Conservation (phyloP, 2,888 invertebrate species). For the Zelleria hepariella region DNA sequence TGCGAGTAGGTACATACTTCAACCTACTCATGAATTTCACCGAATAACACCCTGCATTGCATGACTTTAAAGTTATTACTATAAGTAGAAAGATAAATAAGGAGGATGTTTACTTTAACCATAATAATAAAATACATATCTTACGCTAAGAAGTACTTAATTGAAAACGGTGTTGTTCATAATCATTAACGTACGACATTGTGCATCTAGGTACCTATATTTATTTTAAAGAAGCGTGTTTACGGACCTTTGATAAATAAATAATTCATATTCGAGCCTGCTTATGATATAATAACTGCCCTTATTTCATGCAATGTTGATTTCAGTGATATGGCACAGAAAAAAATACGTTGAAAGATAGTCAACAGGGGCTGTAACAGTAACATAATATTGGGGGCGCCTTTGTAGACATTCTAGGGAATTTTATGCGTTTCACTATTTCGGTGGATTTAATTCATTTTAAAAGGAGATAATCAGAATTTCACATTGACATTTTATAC, state of each 20-base stretch:
- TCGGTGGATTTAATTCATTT: not conserved
- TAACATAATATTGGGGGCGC: not conserved
- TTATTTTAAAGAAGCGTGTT: not conserved
- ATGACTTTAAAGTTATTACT: not conserved
- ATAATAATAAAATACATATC: not conserved
- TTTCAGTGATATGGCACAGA: conserved; percentile 38
- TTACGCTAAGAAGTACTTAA: not conserved
- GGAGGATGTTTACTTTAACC: not conserved
- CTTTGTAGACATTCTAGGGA: not conserved
- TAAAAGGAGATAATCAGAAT: too few relatives aligned
- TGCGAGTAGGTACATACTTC: too few relatives aligned
- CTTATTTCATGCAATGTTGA: not conserved
- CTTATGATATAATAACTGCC: not conserved
- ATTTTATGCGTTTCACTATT: not conserved
- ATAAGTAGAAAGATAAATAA: not conserved
- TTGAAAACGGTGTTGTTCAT: not conserved
- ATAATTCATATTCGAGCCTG: conserved; percentile 1
- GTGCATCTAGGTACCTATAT: not conserved
- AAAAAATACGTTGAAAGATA: conserved; percentile 13
- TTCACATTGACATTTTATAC: too few relatives aligned
- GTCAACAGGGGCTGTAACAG: not conserved
- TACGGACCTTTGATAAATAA: not conserved
- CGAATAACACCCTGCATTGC: too few relatives aligned
- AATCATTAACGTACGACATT: not conserved
- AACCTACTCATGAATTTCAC: too few relatives aligned